Evolutionary conservation across 2,797 vertebrate species (phyloP).

Genomic region (Avahi laniger): DNA sequence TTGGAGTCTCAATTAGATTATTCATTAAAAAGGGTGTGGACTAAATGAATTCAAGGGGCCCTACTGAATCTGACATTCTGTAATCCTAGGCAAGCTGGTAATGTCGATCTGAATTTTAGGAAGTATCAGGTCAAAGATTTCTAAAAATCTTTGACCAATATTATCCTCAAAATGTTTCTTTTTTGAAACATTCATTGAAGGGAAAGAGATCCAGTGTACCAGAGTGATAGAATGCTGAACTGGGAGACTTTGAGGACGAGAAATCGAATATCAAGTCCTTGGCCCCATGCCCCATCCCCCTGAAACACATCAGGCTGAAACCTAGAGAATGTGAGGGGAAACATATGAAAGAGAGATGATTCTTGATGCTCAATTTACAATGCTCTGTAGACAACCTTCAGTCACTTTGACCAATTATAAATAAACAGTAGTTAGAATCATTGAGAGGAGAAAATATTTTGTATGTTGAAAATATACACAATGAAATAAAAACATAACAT

Average conservation of each 20-base stretch:
- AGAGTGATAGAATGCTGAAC: not conserved
- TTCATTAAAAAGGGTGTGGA: not conserved
- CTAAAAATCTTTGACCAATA: not conserved
- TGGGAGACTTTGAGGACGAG: not conserved
- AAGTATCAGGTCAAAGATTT: not conserved
- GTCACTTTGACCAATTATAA: not conserved
- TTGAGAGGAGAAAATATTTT: not conserved
- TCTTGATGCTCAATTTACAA: not conserved
- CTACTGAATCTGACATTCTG: not conserved
- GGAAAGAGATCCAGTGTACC: not conserved
- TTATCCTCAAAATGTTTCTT: not conserved
- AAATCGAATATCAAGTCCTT: not conserved
- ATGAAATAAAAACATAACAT: not conserved
- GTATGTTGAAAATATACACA: not conserved
- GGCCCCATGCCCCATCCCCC: rapidly evolving
- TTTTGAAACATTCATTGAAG: not conserved
- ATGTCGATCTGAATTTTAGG: not conserved
- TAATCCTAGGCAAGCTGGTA: not conserved
- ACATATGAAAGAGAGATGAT: not conserved
- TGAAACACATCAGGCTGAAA: not conserved
- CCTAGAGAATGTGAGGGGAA: not conserved
- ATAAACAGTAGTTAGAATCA: not conserved
- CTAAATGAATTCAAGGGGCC: not conserved
- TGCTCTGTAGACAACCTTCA: not conserved
- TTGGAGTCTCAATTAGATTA: not conserved